Conservation (phyloP, 2,888 invertebrate species). For the Andrena bucephala region DNA sequence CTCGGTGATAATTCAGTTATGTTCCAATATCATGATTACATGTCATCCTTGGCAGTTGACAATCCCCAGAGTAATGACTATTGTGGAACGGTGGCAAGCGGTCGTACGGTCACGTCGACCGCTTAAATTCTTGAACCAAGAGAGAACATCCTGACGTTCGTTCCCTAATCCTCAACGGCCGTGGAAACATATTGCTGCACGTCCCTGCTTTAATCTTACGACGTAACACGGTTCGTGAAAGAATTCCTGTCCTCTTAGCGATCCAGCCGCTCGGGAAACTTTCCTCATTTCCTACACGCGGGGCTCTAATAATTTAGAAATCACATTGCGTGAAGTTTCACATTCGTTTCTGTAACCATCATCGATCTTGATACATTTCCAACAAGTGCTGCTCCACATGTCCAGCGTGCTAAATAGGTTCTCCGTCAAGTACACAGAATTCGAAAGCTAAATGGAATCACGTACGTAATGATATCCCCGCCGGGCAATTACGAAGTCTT, state of each 20-base stretch:
- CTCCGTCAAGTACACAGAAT: not conserved
- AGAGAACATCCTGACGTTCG: constrained; percentile 26
- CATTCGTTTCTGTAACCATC: not conserved
- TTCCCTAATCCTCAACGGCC: constrained; percentile 39
- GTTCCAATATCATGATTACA: constrained; percentile 76
- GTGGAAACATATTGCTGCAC: constrained; percentile 37
- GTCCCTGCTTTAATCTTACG: constrained; percentile 45
- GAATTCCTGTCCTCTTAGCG: constrained; percentile 38
- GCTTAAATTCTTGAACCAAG: constrained; percentile 62
- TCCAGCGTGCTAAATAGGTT: constrained; percentile 2
- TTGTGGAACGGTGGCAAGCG: constrained; percentile 64
- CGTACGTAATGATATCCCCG: not conserved
- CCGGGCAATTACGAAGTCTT: constrained; percentile 13
- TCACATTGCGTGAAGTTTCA: constrained; percentile 20
- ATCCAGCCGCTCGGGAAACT: constrained; percentile 15
- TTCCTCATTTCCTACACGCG: constrained; percentile 50
- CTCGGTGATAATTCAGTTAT: constrained; percentile 70
- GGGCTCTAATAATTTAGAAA: constrained; percentile 36
- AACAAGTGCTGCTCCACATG: not conserved
- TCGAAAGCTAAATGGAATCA: not conserved
- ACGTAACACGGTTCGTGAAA: constrained; percentile 46
- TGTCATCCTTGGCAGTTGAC: constrained; percentile 72
- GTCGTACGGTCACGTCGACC: constrained; percentile 63
- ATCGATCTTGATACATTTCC: constrained; percentile 4
- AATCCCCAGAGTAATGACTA: constrained; percentile 75